phyloP scores from a whole-genome alignment of 2,888 invertebrate genomes.

The Rhogogaster chlorosoma region DNA sequence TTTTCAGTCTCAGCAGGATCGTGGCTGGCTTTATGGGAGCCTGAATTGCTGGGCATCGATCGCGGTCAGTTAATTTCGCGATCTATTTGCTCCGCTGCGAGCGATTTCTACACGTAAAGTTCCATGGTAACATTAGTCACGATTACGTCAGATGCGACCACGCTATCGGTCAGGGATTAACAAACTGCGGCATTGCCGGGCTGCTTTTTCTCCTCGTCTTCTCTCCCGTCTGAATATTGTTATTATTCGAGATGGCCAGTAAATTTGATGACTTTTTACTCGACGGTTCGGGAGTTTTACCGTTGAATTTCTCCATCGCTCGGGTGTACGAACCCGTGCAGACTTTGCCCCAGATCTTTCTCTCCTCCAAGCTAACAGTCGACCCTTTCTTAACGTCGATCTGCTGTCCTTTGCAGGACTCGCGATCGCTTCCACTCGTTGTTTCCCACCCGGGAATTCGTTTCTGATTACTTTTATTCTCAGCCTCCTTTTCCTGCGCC shows the following conservation, averaged over 20 bases:
- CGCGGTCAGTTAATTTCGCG: not conserved
- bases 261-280: constrained; percentile 42
- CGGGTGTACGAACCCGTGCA: constrained; percentile 78
- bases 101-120: not conserved
- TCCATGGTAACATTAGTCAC: constrained; percentile 21
- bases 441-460: constrained; percentile 27
- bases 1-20: constrained; percentile 15
- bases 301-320: constrained; percentile 77
- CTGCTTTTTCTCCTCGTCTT: constrained; percentile 75
- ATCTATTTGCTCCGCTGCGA: constrained; percentile 17
- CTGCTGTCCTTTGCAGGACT: constrained; percentile 16
- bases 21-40: not conserved
- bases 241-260: constrained; percentile 50
- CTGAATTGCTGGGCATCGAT: not conserved
- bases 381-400: constrained; percentile 19
- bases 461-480: constrained; percentile 10
- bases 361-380: constrained; percentile 64
- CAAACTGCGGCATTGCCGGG: constrained; percentile 70
- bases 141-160: constrained; percentile 21
- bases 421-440: not conserved
- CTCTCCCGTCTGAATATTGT: constrained; percentile 57
- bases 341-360: constrained; percentile 74
- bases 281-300: constrained; percentile 63
- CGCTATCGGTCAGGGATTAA: constrained; percentile 62
- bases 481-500: not conserved